Evolutionary conservation across 2,797 vertebrate genomes (phyloP), one percentile per base, ranked within the genome.

Genomic region (Dromococcyx pavoninus): DNA sequence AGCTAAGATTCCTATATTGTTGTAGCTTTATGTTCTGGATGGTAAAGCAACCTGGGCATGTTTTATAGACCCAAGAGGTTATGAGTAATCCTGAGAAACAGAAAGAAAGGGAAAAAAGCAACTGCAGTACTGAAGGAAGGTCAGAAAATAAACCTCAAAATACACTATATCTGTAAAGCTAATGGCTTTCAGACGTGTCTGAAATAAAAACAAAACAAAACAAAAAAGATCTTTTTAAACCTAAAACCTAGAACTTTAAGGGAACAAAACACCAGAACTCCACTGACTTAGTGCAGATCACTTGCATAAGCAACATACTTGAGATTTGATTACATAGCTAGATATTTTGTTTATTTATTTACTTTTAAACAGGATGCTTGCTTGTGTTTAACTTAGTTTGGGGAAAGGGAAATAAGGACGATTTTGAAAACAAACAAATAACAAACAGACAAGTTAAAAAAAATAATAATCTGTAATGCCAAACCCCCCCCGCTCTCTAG

Each of bases 301-400:
- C 75, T 95, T 95, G 86, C 71, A 91, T 85, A 91, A 96, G 88
- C 67, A 91, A 67, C 44, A 53, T 76, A 91, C 96, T 96, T 96
- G 83, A 96, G 80, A 95, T 94, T 90, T 96, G 94, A 96, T 96
- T 96, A 96, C 95, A 96, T 95, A 93, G 91, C 86, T 88, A 90
- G 58, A 81, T 32, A 62, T 76, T 48, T 81, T 95, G 95, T 95
- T 95, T 96, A 95, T 96, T 96, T 96, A 94, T 96, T 96, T 96
- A 96, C 96, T 95, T 95, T 91, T 94, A 96, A 96, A 96, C 96
- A 96, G 96, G 96, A 96, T 96, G 94, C 94, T 96, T 86, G 71
- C 90, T 90, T 90, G 64, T 64, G 90, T 96, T 95, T 94, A 93
- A 90, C 71, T 96, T 91, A 86, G 86, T 91, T 94, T 95, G 80